Base-by-base conservation (phyloP, 2,888 invertebrate genomes). In the Plutella xylostella region DNA sequence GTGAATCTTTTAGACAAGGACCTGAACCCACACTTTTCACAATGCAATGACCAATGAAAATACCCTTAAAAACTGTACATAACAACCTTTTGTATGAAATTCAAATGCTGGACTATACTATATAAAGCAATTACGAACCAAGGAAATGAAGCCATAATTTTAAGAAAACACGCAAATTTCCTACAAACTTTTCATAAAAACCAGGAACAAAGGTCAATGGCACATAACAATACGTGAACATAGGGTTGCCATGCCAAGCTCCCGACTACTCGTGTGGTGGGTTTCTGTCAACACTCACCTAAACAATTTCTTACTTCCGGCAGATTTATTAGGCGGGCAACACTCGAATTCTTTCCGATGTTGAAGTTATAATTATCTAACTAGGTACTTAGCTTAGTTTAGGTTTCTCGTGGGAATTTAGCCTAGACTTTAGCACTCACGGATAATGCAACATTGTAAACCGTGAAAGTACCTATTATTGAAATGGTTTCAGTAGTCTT, bases 281-380 rank as follows among this genome's bases (percentile, higher is more conserved):
- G 55, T 68, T 71, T 73, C 74, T 65, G 61, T 77, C 72, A 68
- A 68, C 77, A 75, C 72, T 67, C 68, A 68, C 63, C 67, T 57
- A 68, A 77, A 78, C 75, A 77, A 77, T 73, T 60, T 63, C 57
- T 56, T 51, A 65, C 64, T 69, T 67, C 63, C 63, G 65, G 66
- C 65, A 54, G 25, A 49, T 62, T 63, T n/a, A n/a, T n/a, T n/a
- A n/a, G 58, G 58, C 61, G 50, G 57, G 60, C 65, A 64, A 63
- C 65, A 65, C 12, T 20, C 28, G 15, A 37, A 17, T 40, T 44
- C 15, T 14, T 21, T 17, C 11, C 11, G 9, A 28, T 12, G 6
- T 9, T 22, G 5, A 5, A 22, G 6, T n/a, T 28, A 28, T 28
- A 12, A 28, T 2, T n/a, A 28, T 28, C 4, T n/a, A 12, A n/a